Percentiles rank a stretch among this genome's conserved stretches.
Evolutionary conservation across 2,797 vertebrate genomes (phyloP).

Genomic region (Garrulus glandarius): DNA sequence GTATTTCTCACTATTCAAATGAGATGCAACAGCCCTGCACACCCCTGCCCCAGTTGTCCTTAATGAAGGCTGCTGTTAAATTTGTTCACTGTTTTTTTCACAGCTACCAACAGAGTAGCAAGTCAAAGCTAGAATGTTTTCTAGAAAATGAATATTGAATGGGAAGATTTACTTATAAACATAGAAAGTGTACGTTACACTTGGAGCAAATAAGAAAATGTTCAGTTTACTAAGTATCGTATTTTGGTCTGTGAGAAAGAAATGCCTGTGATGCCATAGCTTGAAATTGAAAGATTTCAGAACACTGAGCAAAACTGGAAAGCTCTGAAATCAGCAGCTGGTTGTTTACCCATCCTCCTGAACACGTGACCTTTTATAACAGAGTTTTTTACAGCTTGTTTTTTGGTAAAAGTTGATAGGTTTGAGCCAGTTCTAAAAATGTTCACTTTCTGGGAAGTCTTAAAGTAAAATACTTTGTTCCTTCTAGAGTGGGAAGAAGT

Average conservation of each 20-base stretch:
- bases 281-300: background rate
- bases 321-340: background rate
- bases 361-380: background rate
- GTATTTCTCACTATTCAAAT: background rate
- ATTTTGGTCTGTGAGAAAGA: background rate
- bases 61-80: background rate
- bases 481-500: background rate
- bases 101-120: background rate
- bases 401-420: background rate
- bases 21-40: background rate
- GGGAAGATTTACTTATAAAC: background rate
- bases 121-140: background rate
- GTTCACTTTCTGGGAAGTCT: background rate
- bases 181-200: background rate
- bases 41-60: background rate
- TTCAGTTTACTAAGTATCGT: background rate
- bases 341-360: background rate
- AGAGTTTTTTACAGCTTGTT: background rate
- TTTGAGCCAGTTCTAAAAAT: slow-evolving; percentile 9
- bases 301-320: background rate
- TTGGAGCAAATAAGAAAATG: background rate
- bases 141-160: background rate
- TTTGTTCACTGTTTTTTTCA: background rate
- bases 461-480: background rate
- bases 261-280: background rate